A percentile compares a stretch with the other conserved stretches of the same genome.
Conservation (phyloP, 2,113 vertebrate genomes). For the Lamprotornis superbus region DNA sequence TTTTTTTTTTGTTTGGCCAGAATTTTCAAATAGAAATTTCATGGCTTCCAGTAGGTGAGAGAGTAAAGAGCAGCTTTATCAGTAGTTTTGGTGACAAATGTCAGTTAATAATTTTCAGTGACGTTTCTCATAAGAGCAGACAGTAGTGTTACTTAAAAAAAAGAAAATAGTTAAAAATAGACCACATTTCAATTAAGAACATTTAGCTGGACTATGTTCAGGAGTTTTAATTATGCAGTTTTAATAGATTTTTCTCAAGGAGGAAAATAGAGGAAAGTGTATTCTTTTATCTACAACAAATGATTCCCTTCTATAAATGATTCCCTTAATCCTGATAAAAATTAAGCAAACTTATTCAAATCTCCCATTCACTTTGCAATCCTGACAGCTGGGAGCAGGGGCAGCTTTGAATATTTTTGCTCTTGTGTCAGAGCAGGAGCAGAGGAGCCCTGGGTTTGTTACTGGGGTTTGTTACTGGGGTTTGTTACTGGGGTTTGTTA, state of each 20-base stretch:
- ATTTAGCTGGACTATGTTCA: neutral
- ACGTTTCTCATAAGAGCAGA: neutral
- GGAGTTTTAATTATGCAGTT: slow-evolving; percentile 15
- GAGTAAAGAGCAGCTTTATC: neutral
- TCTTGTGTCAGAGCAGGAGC: neutral
- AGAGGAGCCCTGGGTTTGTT: neutral
- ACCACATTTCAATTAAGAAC: neutral
- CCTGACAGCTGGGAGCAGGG: neutral
- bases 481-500: too few species aligned
- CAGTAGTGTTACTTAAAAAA: neutral
- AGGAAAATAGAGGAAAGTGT: neutral
- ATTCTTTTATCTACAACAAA: slow-evolving; percentile 2
- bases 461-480: too few species aligned
- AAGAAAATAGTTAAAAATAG: neutral
- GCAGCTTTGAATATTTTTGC: slow-evolving; percentile 1
- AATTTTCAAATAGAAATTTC: neutral
- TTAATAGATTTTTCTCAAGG: slow-evolving; percentile 2
- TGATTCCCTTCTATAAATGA: neutral
- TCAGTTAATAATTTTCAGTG: neutral
- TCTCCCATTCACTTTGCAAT: neutral
- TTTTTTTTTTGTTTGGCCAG: neutral
- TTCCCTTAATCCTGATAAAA: slow-evolving; percentile 10
- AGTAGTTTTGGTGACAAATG: neutral
- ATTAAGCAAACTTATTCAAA: slow-evolving; percentile 26
- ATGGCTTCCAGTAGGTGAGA: neutral